Conservation (phyloP, 1,140 invertebrate species). For the Scaptomyza hsui region DNA sequence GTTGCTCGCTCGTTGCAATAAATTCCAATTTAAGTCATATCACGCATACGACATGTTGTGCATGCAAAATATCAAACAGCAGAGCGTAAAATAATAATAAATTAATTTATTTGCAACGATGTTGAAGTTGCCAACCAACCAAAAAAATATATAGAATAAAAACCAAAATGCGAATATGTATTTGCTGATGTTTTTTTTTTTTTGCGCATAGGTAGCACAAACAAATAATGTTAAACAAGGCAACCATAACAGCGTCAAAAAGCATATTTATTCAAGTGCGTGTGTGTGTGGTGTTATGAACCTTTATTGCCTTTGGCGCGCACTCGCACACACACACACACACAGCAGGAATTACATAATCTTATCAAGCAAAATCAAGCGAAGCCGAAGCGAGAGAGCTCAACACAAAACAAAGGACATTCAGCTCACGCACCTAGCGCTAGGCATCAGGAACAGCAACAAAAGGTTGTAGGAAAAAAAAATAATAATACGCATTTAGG, state of each 20-base stretch:
- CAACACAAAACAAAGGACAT: constrained; percentile 58
- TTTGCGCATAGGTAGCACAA: constrained; percentile 48
- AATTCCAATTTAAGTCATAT: constrained; percentile 77
- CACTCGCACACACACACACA: constrained; percentile 24
- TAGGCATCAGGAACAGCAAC: constrained; percentile 21
- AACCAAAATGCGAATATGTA: constrained; percentile 48
- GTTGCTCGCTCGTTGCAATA: constrained; percentile 47
- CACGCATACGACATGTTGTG: constrained; percentile 68
- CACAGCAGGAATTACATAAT: constrained; percentile 65
- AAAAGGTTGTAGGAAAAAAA: constrained; percentile 46
- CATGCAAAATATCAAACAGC: constrained; percentile 61
- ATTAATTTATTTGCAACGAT: constrained; percentile 77
- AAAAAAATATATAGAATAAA: neutral
- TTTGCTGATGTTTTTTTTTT: constrained; percentile 39
- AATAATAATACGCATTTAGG: constrained; percentile 78
- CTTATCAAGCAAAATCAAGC: constrained; percentile 74
- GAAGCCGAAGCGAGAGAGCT: constrained; percentile 20
- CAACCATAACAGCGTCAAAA: constrained; percentile 49
- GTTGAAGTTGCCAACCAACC: constrained; percentile 13
- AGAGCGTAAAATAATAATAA: constrained; percentile 71
- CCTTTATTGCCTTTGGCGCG: constrained; percentile 33
- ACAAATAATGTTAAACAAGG: constrained; percentile 45
- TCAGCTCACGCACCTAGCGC: constrained; percentile 36
- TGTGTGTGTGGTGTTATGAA: constrained; percentile 31
- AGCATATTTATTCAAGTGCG: constrained; percentile 66